Conservation (phyloP, 2,797 vertebrate genomes). For the Phoeniculus purpureus region DNA sequence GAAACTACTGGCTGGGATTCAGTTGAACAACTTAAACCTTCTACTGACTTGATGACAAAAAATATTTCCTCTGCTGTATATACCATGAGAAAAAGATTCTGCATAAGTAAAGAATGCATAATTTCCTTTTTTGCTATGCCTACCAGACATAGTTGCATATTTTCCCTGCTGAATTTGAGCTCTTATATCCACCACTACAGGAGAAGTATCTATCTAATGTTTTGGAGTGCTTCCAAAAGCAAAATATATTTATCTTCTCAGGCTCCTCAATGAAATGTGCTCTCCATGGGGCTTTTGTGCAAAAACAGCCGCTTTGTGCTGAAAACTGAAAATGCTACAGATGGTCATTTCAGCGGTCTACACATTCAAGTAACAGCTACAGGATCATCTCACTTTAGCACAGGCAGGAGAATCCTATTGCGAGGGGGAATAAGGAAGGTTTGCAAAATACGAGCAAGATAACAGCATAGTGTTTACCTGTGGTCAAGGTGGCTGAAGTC, state of each 20-base stretch:
- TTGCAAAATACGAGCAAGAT: not conserved
- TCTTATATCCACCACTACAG: not conserved
- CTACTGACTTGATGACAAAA: slow-evolving; percentile 16
- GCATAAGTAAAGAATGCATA: not conserved
- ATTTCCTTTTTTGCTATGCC: slow-evolving; percentile 19
- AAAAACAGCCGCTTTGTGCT: not conserved
- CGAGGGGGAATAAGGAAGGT: not conserved
- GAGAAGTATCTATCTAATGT: slow-evolving; percentile 18
- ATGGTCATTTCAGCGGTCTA: not conserved
- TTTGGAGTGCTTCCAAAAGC: slow-evolving; percentile 15
- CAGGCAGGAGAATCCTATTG: not conserved
- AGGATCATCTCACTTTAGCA: not conserved
- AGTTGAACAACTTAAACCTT: slow-evolving; percentile 26
- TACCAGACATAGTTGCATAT: slow-evolving; percentile 26
- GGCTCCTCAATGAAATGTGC: not conserved
- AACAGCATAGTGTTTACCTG: slow-evolving; percentile 78
- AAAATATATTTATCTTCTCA: slow-evolving; percentile 27
- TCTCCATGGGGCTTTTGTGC: not conserved
- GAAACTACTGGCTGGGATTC: slow-evolving; percentile 26
- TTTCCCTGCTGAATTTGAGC: slow-evolving; percentile 21
- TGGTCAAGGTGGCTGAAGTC: slow-evolving; percentile 98
- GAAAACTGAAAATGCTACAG: not conserved
- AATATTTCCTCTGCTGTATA: slow-evolving; percentile 1
- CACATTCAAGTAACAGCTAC: not conserved
- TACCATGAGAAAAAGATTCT: slow-evolving; percentile 19